These are phyloP conservation scores for Bryconaethiops microstoma DNA, from an alignment of 2,797 vertebrate genomes.

Conservation along the genomic window DNA sequence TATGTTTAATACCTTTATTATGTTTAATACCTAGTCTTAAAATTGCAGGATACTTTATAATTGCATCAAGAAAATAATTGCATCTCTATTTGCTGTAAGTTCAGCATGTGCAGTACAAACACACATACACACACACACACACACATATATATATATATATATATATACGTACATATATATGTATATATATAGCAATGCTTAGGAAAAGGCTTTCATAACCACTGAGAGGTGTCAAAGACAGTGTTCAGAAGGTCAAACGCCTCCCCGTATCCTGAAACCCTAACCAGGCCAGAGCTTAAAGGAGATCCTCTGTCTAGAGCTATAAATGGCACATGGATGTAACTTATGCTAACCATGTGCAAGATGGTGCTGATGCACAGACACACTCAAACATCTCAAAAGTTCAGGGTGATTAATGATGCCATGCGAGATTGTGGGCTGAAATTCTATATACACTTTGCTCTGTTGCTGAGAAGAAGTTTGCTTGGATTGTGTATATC, in stretches of 20 bases:
- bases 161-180: too few species aligned
- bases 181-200: too few species aligned
- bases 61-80: too few species aligned
- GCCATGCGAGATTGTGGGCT: neutral
- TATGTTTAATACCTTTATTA: too few species aligned
- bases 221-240: neutral
- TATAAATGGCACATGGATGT: constrained; percentile 33
- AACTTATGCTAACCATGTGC: constrained; percentile 6
- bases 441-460: neutral
- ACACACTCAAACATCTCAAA: constrained; percentile 9
- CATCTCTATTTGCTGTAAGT: too few species aligned
- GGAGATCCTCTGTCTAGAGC: constrained; percentile 34
- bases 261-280: constrained; percentile 42
- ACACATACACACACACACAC: too few species aligned
- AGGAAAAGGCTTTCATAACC: too few species aligned
- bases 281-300: constrained; percentile 18
- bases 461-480: too few species aligned
- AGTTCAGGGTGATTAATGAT: constrained; percentile 1
- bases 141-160: too few species aligned
- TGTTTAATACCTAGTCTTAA: too few species aligned
- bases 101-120: too few species aligned
- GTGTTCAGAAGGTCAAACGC: constrained; percentile 45
- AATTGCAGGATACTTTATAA: too few species aligned
- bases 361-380: neutral
- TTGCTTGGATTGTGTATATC: neutral